A percentile compares a stretch with the other conserved stretches of the same genome.
Conservation (phyloP, 1,140 invertebrate species). For the Oncopodura yosiiana region DNA sequence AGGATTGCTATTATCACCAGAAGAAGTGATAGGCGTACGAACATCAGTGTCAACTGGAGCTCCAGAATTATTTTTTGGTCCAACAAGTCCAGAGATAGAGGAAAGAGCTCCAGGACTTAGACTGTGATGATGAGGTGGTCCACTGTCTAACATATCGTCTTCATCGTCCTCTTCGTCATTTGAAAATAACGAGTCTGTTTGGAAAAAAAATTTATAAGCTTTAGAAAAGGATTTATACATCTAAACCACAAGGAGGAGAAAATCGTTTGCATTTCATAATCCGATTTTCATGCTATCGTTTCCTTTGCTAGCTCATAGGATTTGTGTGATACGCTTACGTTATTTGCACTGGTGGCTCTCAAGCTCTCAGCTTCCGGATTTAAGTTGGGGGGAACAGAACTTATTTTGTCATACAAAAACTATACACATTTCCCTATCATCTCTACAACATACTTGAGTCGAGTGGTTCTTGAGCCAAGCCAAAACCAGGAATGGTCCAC, state of each 20-base stretch:
- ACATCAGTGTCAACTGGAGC: slow-evolving; percentile 32
- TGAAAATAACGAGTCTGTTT: slow-evolving; percentile 33
- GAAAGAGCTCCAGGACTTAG: slow-evolving; percentile 31
- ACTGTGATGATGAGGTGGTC: slow-evolving; percentile 29
- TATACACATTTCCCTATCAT: no score
- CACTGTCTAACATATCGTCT: slow-evolving; percentile 32
- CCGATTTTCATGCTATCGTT: slow-evolving; percentile 34
- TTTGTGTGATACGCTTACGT: slow-evolving; percentile 24
- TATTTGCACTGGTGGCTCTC: no score
- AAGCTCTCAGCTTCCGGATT: no score
- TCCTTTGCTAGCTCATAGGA: slow-evolving; percentile 15
- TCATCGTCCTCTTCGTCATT: slow-evolving; percentile 36
- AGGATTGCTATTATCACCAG: slow-evolving; percentile 35
- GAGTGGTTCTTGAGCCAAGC: no score
- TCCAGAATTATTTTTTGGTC: slow-evolving; percentile 27
- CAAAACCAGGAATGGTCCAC: no score
- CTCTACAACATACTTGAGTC: no score
- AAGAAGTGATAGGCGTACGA: slow-evolving; percentile 34
- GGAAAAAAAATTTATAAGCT: no score
- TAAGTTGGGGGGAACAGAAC: no score
- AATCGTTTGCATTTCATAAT: slow-evolving; percentile 35
- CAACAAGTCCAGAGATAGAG: slow-evolving; percentile 26
- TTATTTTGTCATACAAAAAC: no score
- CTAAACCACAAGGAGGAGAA: slow-evolving; percentile 18
- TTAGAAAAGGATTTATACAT: slow-evolving; percentile 19